Evolutionary conservation across 2,113 vertebrate species (phyloP), one percentile per base, ranked within the genome.

Genomic region (Elgaria multicarinata): DNA sequence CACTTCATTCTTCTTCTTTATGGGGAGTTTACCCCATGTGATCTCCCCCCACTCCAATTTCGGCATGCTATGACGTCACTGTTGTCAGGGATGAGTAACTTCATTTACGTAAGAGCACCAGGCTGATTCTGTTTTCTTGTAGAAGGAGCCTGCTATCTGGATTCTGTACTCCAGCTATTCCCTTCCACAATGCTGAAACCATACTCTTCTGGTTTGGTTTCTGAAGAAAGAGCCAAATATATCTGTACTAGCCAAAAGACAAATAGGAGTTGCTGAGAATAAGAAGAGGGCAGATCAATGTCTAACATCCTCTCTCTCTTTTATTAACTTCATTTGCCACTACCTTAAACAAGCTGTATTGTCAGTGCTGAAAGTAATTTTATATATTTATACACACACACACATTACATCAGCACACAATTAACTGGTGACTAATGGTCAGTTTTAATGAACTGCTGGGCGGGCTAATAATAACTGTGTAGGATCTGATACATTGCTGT

Each of bases 31-130:
- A 87, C 84, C 83, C 4, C 75, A 83, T 39, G 80, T 85, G 92
- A 66, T 31, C 64, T 72, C 31, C 46, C 31, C 44, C 46, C 3
- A 13, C 28, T 2, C 26, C 81, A 6, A 92, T 89, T 95, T 93
- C 86, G 93, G 96, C 95, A 96, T 96, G 92, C 83, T 90, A 84
- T 96, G 95, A 96, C 89, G 90, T 94, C 55, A 93, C 85, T 90
- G 93, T 95, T 95, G 96, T 96, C 95, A 96, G 66, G 89, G 96
- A 96, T 97, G 95, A 96, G 93, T 96, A 96, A 95, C 92, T 66
- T 46, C 84, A 74, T 74, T 39, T 44, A 90, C 87, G 93, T 85
- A 79, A 33, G 86, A 79, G 92, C 76, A 86, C n/a, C 31, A 36
- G 90, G 86, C 72, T 58, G 81, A 83, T 87, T 81, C 71, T 83